Evolutionary conservation across 92 coral and sea anemone species (phyloP).

Genomic region (Bergia sp.): DNA sequence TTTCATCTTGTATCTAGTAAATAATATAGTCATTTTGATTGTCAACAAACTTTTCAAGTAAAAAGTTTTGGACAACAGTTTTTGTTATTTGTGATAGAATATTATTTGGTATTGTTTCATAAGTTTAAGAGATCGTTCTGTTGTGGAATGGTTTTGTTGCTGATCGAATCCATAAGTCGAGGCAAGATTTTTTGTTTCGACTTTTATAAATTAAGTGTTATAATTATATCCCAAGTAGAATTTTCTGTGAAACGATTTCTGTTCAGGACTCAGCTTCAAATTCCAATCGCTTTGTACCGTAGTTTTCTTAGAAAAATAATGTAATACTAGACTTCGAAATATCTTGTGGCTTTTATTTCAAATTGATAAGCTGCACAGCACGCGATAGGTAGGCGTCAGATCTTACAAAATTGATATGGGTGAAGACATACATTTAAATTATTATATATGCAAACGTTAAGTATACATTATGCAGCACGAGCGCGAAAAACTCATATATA

Average conservation of each 20-base stretch:
- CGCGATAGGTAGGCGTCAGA: no score
- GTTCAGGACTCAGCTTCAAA: not conserved
- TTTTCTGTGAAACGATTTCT: not conserved
- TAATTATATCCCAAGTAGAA: not conserved
- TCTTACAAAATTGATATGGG: no score
- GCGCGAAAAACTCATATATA: no score
- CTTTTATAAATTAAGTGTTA: constrained; percentile 22
- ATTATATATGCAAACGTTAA: no score
- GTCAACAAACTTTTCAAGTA: not conserved
- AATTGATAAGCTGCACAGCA: no score
- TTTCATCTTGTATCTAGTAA: not conserved
- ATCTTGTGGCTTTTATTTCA: no score
- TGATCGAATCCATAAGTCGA: not conserved
- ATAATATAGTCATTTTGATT: not conserved
- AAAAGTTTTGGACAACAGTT: not conserved
- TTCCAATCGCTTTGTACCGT: not conserved
- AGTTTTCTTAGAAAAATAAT: not conserved
- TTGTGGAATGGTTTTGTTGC: not conserved
- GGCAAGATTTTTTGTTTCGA: not conserved
- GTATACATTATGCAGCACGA: no score
- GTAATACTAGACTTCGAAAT: no score
- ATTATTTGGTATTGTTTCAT: not conserved
- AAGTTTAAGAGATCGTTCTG: not conserved
- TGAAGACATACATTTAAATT: no score
- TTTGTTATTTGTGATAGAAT: not conserved